These are phyloP conservation scores for Rallus limicola DNA, from an alignment of 2,113 vertebrate genomes.

Conservation along the genomic window DNA sequence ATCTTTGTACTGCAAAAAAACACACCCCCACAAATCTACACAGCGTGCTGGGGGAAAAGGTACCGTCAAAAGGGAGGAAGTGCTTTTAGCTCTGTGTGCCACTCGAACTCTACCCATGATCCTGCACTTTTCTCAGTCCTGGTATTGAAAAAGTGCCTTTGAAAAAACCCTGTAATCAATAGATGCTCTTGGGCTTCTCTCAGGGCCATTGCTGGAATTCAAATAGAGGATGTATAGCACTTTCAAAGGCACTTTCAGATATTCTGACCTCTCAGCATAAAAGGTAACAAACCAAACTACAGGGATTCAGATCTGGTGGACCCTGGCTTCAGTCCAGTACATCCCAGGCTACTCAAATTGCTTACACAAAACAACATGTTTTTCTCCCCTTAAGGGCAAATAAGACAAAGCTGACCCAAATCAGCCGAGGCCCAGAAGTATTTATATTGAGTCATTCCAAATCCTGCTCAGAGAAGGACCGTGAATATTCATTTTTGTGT, in stretches of 20 bases:
- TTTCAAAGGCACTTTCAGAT: constrained; percentile 52
- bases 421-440: neutral
- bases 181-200: constrained; percentile 48
- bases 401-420: constrained; percentile 3
- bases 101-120: neutral
- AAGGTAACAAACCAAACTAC: constrained; percentile 20
- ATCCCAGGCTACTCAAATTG: neutral
- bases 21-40: neutral
- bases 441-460: neutral
- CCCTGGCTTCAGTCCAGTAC: neutral
- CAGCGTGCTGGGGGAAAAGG: neutral
- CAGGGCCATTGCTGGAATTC: constrained; percentile 10
- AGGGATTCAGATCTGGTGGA: constrained; percentile 1
- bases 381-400: constrained; percentile 17
- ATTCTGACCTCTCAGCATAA: constrained; percentile 43
- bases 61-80: neutral
- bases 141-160: constrained; percentile 33
- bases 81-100: neutral
- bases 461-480: neutral
- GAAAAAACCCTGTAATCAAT: constrained; percentile 39
- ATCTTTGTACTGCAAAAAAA: neutral
- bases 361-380: neutral
- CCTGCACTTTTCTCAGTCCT: neutral
- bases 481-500: neutral
- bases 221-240: neutral